Conservation (phyloP, 2,888 invertebrate genomes). For the Orgyia antiqua region DNA sequence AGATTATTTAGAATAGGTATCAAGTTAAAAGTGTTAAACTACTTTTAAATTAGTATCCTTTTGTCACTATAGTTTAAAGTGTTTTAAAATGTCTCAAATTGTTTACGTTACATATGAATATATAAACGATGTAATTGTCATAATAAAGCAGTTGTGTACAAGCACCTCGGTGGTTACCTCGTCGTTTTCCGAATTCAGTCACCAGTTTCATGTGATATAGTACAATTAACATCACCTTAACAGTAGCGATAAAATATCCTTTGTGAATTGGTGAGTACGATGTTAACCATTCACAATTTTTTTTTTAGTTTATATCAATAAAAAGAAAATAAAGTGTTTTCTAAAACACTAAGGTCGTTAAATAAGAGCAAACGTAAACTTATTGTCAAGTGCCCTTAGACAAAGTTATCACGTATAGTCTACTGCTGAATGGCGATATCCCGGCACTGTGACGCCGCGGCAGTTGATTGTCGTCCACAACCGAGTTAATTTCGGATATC, state of each 20-base stretch:
- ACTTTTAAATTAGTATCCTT: no score
- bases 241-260: slow-evolving; percentile 39
- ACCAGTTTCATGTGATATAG: slow-evolving; percentile 27
- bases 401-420: slow-evolving; percentile 43
- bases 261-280: slow-evolving; percentile 22
- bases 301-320: no score
- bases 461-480: slow-evolving; percentile 37
- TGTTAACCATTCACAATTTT: no score
- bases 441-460: slow-evolving; percentile 34
- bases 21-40: no score
- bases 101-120: slow-evolving; percentile 45
- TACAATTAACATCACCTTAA: slow-evolving; percentile 35
- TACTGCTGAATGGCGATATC: slow-evolving; percentile 28
- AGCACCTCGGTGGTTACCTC: slow-evolving; percentile 27
- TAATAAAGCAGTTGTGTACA: slow-evolving; percentile 36
- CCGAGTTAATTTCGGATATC: slow-evolving; percentile 40
- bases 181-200: slow-evolving; percentile 27
- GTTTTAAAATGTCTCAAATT: slow-evolving; percentile 31
- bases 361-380: slow-evolving; percentile 36
- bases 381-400: slow-evolving; percentile 46
- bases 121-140: slow-evolving; percentile 38
- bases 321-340: slow-evolving; percentile 29
- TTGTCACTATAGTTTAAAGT: slow-evolving; percentile 30
- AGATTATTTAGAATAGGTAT: no score
- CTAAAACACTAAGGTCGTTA: slow-evolving; percentile 44